Percentiles rank a stretch among this genome's conserved stretches.
phyloP scores from a whole-genome alignment of 2,113 vertebrate species.

The Melanotaenia duboulayi region DNA sequence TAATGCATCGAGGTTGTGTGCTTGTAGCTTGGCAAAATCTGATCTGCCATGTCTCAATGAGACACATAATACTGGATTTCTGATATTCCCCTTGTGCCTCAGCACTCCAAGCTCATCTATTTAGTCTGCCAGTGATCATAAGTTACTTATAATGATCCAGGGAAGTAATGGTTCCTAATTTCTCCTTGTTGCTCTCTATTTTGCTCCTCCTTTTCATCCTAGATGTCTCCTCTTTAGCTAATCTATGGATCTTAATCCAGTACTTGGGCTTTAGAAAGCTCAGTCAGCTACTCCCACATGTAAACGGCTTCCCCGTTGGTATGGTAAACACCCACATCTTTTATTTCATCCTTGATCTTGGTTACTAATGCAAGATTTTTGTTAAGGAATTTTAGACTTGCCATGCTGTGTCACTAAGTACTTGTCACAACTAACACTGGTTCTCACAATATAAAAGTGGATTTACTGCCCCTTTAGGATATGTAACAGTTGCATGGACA shows the following conservation, averaged over 20 bases:
- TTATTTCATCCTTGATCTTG: no score
- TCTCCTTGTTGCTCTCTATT: not conserved
- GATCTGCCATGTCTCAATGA: no score
- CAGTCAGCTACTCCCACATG: no score
- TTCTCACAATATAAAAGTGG: constrained; percentile 3
- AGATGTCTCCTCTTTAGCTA: not conserved
- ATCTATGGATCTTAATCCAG: not conserved
- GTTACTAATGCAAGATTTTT: not conserved
- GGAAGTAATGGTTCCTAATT: not conserved
- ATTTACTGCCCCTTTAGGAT: constrained; percentile 5
- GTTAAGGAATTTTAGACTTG: not conserved
- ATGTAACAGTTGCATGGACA: not conserved
- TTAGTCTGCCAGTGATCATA: not conserved
- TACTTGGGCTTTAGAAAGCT: no score
- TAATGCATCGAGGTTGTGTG: no score
- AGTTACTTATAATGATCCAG: not conserved
- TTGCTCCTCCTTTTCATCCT: not conserved
- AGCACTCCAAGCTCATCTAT: not conserved
- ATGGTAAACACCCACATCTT: no score
- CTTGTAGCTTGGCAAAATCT: no score
- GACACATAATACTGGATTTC: no score
- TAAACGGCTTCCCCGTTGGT: no score
- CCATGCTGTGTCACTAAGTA: no score
- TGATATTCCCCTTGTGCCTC: not conserved
- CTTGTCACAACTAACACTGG: not conserved